Percentiles rank a stretch among this genome's conserved stretches.
Evolutionary conservation across 92 coral and sea anemone genomes (phyloP).

Genomic region (Parazoanthus atlanticus): DNA sequence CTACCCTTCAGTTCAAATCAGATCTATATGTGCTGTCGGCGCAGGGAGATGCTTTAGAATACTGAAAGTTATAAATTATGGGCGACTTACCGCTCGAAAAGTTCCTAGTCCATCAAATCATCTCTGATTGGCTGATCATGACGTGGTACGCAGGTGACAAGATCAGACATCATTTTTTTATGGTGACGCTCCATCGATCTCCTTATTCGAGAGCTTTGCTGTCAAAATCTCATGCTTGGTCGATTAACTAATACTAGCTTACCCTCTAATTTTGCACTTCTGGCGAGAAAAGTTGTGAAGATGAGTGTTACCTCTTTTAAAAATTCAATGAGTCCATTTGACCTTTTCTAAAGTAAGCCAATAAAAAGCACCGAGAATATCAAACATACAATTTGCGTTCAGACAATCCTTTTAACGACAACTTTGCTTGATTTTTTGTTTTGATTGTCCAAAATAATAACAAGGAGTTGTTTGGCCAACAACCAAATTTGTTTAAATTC

Average conservation of each 20-base stretch:
- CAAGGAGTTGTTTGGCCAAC: conserved; percentile 14
- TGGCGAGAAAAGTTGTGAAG: conserved; percentile 1
- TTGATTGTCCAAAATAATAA: background rate
- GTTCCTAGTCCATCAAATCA: conserved; percentile 49
- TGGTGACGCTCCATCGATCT: conserved; percentile 54
- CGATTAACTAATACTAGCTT: conserved; percentile 34
- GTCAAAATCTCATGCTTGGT: conserved; percentile 48
- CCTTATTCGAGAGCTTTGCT: conserved; percentile 43
- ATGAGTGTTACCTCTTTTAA: background rate
- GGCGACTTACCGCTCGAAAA: conserved; percentile 72
- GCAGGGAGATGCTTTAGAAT: conserved; percentile 77
- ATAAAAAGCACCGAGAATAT: background rate
- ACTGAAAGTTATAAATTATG: conserved; percentile 89
- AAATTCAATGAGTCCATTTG: conserved; percentile 23
- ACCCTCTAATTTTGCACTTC: background rate
- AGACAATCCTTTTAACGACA: background rate
- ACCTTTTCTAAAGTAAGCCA: background rate
- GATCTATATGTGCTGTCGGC: conserved; percentile 68
- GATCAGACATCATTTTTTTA: conserved; percentile 55
- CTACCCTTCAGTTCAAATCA: conserved; percentile 67
- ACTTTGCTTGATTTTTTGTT: background rate
- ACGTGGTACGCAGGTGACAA: conserved; percentile 61
- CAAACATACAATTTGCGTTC: background rate
- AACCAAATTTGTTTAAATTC: conserved; percentile 18
- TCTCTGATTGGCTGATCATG: conserved; percentile 56